phyloP scores from a whole-genome alignment of 2,113 vertebrate genomes.

The Cnemophilus loriae region DNA sequence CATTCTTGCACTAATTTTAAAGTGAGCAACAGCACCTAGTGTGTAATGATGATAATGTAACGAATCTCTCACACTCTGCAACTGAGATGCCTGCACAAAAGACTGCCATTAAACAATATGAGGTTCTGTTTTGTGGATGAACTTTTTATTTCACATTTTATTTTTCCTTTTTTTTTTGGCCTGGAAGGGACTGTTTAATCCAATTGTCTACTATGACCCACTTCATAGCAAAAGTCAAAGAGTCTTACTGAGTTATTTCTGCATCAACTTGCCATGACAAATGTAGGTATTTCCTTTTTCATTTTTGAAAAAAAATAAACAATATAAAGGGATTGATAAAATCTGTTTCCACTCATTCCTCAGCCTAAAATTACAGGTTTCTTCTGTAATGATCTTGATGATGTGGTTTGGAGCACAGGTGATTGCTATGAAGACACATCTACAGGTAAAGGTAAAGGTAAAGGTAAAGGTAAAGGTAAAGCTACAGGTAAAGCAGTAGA shows the following conservation, averaged over 20 bases:
- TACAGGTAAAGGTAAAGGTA: not conserved
- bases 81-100: not conserved
- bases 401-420: not conserved
- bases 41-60: not conserved
- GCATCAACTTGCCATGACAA: not conserved
- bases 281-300: not conserved
- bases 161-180: not conserved
- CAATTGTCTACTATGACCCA: not conserved
- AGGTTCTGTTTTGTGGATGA: not conserved
- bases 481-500: not conserved
- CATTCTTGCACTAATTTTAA: slow-evolving; percentile 13
- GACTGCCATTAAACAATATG: not conserved
- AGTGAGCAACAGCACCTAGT: not conserved
- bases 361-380: not conserved
- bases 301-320: not conserved
- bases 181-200: not conserved
- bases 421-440: not conserved
- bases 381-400: not conserved
- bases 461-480: no score
- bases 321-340: not conserved
- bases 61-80: not conserved
- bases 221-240: not conserved
- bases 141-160: not conserved
- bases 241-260: not conserved
- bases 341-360: not conserved